Evolutionary conservation across 1,140 invertebrate species (phyloP).

Genomic region (Platorchestia sp.): DNA sequence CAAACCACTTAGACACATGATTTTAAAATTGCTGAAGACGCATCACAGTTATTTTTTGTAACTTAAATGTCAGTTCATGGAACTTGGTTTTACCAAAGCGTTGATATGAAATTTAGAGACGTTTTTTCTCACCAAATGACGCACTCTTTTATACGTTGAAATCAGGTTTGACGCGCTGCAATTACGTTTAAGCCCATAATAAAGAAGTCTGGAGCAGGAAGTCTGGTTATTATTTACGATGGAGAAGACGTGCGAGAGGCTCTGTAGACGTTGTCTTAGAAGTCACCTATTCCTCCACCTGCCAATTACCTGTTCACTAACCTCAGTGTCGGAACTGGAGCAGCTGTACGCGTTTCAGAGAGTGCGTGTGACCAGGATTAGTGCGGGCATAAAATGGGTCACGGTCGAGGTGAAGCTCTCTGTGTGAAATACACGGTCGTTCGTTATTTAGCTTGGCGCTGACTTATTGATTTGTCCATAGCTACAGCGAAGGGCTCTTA

Average conservation of each 20-base stretch:
- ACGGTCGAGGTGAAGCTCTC: not conserved
- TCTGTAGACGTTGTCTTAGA: not conserved
- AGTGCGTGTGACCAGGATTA: not conserved
- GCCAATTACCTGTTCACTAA: not conserved
- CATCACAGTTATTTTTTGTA: not conserved
- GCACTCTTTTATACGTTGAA: not conserved
- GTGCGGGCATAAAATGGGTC: not conserved
- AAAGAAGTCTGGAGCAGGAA: not conserved
- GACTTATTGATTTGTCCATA: too few relatives aligned
- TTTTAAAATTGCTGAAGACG: not conserved
- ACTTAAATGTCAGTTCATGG: not conserved
- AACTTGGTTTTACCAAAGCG: not conserved
- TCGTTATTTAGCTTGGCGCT: too few relatives aligned
- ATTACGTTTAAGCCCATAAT: not conserved
- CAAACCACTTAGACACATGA: too few relatives aligned
- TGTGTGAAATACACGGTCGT: too few relatives aligned
- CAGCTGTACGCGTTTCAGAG: not conserved
- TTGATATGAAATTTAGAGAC: not conserved
- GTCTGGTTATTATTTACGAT: not conserved
- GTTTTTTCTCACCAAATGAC: not conserved
- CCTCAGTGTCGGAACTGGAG: not conserved
- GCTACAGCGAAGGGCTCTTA: too few relatives aligned
- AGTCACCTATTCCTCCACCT: not conserved
- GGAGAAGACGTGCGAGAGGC: not conserved
- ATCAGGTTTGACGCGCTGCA: not conserved